Percentiles rank a stretch among this genome's conserved stretches.
Evolutionary conservation across 2,797 vertebrate genomes (phyloP).

Genomic region (Poeciliopsis turneri): DNA sequence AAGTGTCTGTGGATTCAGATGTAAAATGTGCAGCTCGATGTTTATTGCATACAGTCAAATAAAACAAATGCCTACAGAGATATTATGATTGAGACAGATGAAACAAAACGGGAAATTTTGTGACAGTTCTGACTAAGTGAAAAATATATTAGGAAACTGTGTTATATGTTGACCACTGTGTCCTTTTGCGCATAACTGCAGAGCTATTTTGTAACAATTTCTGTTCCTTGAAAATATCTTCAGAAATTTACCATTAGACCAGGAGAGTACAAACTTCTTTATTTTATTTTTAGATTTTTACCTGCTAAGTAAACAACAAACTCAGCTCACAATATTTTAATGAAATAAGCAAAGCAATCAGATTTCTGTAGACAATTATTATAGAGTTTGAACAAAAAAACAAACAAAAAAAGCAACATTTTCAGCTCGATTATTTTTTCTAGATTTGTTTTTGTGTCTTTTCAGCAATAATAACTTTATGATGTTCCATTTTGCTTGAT

Average conservation of each 20-base stretch:
- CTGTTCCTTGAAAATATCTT: background rate
- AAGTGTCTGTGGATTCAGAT: slow-evolving; percentile 1
- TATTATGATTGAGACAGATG: background rate
- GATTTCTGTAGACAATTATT: too few relatives aligned
- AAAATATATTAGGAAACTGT: slow-evolving; percentile 9
- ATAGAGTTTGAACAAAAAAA: too few relatives aligned
- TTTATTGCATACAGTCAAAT: slow-evolving; percentile 14
- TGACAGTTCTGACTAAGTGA: slow-evolving; percentile 4
- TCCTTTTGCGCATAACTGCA: background rate
- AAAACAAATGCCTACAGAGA: background rate
- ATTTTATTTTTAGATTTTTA: too few relatives aligned
- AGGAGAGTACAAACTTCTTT: too few relatives aligned
- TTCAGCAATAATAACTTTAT: too few relatives aligned
- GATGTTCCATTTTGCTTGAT: too few relatives aligned
- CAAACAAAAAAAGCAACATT: too few relatives aligned
- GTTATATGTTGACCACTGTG: background rate
- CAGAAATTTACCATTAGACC: background rate
- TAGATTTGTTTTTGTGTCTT: too few relatives aligned
- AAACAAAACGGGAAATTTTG: background rate
- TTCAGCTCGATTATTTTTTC: too few relatives aligned
- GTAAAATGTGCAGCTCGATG: slow-evolving; percentile 4
- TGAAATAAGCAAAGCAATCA: too few relatives aligned
- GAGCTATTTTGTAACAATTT: background rate
- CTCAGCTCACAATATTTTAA: too few relatives aligned
- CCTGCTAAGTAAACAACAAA: too few relatives aligned